Evolutionary conservation across 2,888 invertebrate species (phyloP).

Genomic region (Parnassius orleans): DNA sequence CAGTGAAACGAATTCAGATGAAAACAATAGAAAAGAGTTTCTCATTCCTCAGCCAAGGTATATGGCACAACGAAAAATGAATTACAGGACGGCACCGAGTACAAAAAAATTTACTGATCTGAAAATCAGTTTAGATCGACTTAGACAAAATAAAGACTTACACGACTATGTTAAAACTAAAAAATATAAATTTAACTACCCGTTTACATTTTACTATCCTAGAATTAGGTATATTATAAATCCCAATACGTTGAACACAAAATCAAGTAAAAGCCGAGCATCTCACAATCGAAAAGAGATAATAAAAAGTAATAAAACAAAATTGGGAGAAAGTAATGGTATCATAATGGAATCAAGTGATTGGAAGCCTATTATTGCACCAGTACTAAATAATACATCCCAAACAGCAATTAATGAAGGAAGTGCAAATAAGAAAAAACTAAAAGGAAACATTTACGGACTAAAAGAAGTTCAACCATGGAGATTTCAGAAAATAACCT

Average conservation of each 20-base stretch:
- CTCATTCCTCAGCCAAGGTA: slow-evolving; percentile 67
- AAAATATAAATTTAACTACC: slow-evolving; percentile 73
- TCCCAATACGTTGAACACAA: slow-evolving; percentile 51
- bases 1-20: slow-evolving; percentile 47
- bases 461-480: slow-evolving; percentile 43
- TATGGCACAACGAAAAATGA: slow-evolving; percentile 71
- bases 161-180: slow-evolving; percentile 71
- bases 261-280: slow-evolving; percentile 58
- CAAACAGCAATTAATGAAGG: slow-evolving; percentile 26
- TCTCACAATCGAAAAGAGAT: slow-evolving; percentile 48
- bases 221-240: slow-evolving; percentile 67
- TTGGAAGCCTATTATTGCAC: slow-evolving; percentile 63
- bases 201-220: slow-evolving; percentile 68
- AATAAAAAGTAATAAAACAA: slow-evolving; percentile 31
- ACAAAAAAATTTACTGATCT: slow-evolving; percentile 69
- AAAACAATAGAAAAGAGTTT: slow-evolving; percentile 59
- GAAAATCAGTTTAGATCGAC: slow-evolving; percentile 62
- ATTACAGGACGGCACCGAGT: slow-evolving; percentile 47
- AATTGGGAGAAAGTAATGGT: slow-evolving; percentile 30
- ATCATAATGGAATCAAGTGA: slow-evolving; percentile 45
- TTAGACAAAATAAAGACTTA: slow-evolving; percentile 71
- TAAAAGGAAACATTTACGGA: slow-evolving; percentile 44
- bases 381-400: slow-evolving; percentile 41
- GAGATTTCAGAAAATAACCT: not conserved
- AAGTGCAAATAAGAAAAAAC: slow-evolving; percentile 39